Evolutionary conservation across 1,140 invertebrate genomes (phyloP).

Genomic region (Chrysoperla carnea): DNA sequence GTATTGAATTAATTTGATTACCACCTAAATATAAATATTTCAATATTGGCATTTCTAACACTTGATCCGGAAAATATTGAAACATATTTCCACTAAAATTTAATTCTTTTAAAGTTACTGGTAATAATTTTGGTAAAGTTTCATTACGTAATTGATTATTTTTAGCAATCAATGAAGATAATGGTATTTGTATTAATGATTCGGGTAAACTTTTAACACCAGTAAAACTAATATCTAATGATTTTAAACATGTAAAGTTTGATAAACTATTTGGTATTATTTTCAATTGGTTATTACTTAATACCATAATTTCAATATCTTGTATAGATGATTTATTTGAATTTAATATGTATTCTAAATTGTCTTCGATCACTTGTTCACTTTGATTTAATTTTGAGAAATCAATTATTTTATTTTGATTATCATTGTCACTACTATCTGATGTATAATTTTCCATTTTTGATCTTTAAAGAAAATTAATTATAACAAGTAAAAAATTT

Average conservation of each 20-base stretch:
- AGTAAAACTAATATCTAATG: conserved; percentile 78
- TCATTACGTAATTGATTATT: conserved; percentile 72
- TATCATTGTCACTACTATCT: conserved; percentile 60
- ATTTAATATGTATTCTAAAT: conserved; percentile 29
- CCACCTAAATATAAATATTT: conserved; percentile 79
- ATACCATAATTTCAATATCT: conserved; percentile 46
- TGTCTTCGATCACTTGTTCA: conserved; percentile 30
- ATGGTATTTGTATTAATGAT: conserved; percentile 47
- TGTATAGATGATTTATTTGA: conserved; percentile 33
- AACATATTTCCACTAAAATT: conserved; percentile 87
- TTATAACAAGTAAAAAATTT: too few relatives aligned
- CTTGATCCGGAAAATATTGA: conserved; percentile 66
- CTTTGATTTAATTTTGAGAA: conserved; percentile 47
- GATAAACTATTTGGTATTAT: conserved; percentile 28
- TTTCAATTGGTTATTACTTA: conserved; percentile 51
- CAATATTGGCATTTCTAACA: conserved; percentile 58
- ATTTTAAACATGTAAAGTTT: conserved; percentile 47
- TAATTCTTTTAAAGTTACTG: conserved; percentile 48
- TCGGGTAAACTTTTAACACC: conserved; percentile 57
- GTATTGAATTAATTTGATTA: conserved; percentile 67
- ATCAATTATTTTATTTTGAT: conserved; percentile 44
- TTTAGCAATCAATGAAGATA: conserved; percentile 65
- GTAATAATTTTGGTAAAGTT: conserved; percentile 72
- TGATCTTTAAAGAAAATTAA: background rate
- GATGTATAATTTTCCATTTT: conserved; percentile 58